Conservation (phyloP, 2,113 vertebrate genomes). For the Danionella cerebrum region DNA sequence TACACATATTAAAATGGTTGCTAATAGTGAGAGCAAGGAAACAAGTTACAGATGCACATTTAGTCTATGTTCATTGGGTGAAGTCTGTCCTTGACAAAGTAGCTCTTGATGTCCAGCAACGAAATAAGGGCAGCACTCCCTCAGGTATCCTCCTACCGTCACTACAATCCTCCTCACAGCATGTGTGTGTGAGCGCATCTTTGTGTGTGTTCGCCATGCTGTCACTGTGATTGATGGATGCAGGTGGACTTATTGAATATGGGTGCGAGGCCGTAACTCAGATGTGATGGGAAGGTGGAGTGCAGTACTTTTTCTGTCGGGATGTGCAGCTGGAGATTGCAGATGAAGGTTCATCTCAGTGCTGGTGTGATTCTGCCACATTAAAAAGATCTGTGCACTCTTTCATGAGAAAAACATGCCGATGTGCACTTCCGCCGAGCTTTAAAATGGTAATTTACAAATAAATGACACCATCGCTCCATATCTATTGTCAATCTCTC, state of each 20-base stretch:
- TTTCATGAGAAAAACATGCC: neutral
- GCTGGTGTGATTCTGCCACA: neutral
- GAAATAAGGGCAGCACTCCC: constrained; percentile 24
- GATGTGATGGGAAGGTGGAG: constrained; percentile 2
- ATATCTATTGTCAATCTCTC: neutral
- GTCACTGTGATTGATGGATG: constrained; percentile 14
- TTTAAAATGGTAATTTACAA: neutral
- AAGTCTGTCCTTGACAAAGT: neutral
- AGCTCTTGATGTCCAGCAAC: neutral
- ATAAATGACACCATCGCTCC: constrained; percentile 16
- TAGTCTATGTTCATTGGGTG: neutral
- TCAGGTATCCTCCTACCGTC: constrained; percentile 5
- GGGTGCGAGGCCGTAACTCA: constrained; percentile 1
- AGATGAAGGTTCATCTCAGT: neutral
- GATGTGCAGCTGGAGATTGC: neutral
- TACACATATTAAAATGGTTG: too few relatives aligned
- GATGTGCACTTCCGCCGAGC: neutral
- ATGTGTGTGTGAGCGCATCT: too few relatives aligned
- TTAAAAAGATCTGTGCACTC: neutral
- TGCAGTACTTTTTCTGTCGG: neutral
- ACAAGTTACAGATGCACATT: too few relatives aligned
- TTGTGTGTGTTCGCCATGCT: neutral
- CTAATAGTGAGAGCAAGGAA: too few relatives aligned
- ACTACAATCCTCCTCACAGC: neutral
- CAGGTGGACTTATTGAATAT: constrained; percentile 12